These are phyloP conservation scores for Panagrolaimus sp. DNA, from an alignment of 1,140 invertebrate species.

Conservation along the genomic window DNA sequence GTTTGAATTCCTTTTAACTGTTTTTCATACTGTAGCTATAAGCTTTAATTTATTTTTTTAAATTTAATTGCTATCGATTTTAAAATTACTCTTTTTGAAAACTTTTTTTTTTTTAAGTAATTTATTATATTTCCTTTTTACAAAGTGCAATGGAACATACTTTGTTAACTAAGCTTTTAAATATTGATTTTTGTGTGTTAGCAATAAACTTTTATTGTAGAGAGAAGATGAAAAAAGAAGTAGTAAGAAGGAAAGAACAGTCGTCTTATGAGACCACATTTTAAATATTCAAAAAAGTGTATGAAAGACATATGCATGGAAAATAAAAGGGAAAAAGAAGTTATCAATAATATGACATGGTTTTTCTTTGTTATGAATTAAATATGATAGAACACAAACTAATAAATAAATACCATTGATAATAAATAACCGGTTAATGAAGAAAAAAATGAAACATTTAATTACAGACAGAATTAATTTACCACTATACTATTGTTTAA, in stretches of 20 bases:
- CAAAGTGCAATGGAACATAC: background rate
- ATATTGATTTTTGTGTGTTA: background rate
- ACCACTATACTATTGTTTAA: no score
- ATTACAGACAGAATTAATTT: no score
- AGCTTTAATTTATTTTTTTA: background rate
- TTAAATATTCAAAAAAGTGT: background rate
- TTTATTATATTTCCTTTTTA: background rate
- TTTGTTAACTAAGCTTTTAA: background rate
- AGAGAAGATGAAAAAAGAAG: background rate
- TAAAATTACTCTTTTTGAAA: background rate
- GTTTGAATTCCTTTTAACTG: background rate
- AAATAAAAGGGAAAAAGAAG: background rate
- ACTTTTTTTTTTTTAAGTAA: constrained; percentile 2
- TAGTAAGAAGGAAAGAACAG: background rate
- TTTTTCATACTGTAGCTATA: background rate
- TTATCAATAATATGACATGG: background rate
- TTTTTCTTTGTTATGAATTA: background rate
- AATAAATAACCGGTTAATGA: no score
- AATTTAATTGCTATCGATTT: background rate
- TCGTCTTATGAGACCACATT: background rate
- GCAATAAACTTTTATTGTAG: no score
- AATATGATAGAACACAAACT: background rate
- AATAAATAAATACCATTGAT: background rate
- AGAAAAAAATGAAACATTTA: no score
- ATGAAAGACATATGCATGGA: background rate